These are phyloP conservation scores for Cydia amplana DNA, from an alignment of 1,140 invertebrate species.

Conservation along the genomic window DNA sequence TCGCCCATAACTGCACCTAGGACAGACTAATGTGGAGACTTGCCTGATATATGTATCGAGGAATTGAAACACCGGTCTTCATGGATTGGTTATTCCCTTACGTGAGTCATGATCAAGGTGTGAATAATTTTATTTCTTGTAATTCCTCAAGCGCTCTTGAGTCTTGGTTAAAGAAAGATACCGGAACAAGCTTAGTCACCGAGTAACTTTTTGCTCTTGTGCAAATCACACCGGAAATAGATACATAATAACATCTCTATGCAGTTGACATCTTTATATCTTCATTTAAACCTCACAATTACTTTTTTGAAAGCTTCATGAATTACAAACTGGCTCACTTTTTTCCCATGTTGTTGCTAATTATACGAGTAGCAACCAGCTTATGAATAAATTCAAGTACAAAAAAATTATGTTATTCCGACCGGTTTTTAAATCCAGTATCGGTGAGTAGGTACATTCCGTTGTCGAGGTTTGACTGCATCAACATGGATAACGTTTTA, in stretches of 20 bases:
- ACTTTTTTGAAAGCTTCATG: too few species aligned
- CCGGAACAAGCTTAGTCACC: conserved; percentile 17
- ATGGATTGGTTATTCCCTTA: conserved; percentile 4
- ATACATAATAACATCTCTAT: not conserved
- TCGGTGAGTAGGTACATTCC: conserved; percentile 1
- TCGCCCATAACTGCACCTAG: not conserved
- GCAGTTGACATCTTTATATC: too few species aligned
- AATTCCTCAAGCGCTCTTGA: conserved; percentile 1
- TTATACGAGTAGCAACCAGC: conserved; percentile 5
- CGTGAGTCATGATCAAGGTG: conserved; percentile 5
- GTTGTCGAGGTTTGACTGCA: not conserved
- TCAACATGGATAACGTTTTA: conserved; percentile 21
- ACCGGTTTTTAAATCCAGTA: conserved; percentile 21
- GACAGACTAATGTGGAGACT: not conserved
- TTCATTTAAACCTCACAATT: not conserved
- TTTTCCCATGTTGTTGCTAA: conserved; percentile 3
- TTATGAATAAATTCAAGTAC: conserved; percentile 14
- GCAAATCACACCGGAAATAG: not conserved
- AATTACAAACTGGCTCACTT: not conserved
- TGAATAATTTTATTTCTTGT: conserved; percentile 9
- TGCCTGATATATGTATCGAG: not conserved
- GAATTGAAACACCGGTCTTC: not conserved
- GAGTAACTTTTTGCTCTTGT: not conserved
- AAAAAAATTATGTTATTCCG: not conserved
- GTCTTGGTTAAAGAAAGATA: conserved; percentile 13